phyloP scores from a whole-genome alignment of 1,140 invertebrate genomes.

The Atopsyche davidsoni region DNA sequence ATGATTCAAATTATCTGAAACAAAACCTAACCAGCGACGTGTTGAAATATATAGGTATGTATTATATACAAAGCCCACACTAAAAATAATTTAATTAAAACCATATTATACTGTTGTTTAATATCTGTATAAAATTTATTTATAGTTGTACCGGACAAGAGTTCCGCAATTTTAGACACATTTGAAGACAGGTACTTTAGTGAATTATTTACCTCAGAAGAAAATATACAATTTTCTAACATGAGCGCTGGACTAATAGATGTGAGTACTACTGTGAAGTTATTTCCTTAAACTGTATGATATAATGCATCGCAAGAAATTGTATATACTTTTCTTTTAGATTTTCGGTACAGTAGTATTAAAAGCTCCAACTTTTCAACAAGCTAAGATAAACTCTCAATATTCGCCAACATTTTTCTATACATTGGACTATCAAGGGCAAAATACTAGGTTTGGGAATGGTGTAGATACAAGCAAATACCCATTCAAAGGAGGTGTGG shows the following conservation, averaged over 20 bases:
- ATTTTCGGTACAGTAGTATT: conserved; percentile 1
- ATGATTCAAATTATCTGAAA: conserved; percentile 9
- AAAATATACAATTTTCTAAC: conserved; percentile 9
- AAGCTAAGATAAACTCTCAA: conserved; percentile 12
- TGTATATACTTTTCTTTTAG: neutral
- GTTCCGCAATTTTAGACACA: conserved; percentile 3
- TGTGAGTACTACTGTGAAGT: too few species aligned
- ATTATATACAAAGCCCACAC: too few species aligned
- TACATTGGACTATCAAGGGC: conserved; percentile 15
- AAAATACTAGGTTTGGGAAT: conserved; percentile 32
- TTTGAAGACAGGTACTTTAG: conserved; percentile 15
- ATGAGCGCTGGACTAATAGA: conserved; percentile 10
- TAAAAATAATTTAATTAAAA: too few species aligned
- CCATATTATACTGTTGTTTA: too few species aligned
- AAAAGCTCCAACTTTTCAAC: conserved; percentile 10
- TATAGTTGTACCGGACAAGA: conserved; percentile 5
- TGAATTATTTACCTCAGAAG: conserved; percentile 1
- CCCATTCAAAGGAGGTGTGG: conserved; percentile 38
- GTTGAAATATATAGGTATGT: neutral
- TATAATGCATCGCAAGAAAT: neutral
- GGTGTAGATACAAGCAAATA: conserved; percentile 35
- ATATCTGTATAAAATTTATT: too few species aligned
- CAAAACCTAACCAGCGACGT: conserved; percentile 7
- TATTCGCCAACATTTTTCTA: conserved; percentile 11
- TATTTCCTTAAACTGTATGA: too few species aligned